Conservation (phyloP, 2,113 vertebrate genomes). For the Salvator merianae region DNA sequence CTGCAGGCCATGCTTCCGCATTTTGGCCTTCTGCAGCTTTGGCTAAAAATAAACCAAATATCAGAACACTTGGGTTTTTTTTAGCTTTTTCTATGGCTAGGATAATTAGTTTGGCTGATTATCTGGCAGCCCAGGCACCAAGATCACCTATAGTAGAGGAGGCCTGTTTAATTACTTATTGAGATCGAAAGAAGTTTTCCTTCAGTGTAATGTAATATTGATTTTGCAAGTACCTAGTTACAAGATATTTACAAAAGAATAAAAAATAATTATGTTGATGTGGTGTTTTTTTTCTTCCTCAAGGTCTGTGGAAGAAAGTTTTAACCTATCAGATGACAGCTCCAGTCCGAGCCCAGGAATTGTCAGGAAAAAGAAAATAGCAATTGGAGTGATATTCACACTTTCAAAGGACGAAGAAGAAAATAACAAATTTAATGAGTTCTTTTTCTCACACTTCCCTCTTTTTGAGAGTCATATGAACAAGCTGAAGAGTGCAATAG, state of each 20-base stretch:
- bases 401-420: slow-evolving; percentile 90
- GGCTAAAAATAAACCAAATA: no score
- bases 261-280: slow-evolving; percentile 29
- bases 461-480: slow-evolving; percentile 99
- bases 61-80: no score
- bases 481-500: slow-evolving; percentile 95
- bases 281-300: slow-evolving; percentile 43
- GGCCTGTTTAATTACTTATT: neutral
- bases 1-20: no score
- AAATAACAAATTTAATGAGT: slow-evolving; percentile 95
- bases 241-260: slow-evolving; percentile 14
- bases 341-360: slow-evolving; percentile 86
- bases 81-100: no score
- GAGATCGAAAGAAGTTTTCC: neutral
- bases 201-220: slow-evolving; percentile 34
- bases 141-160: neutral
- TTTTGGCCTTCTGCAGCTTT: no score
- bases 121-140: neutral
- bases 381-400: slow-evolving; percentile 95
- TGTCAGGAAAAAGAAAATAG: slow-evolving; percentile 96
- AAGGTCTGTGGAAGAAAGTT: slow-evolving; percentile 98
- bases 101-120: no score
- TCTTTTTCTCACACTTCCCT: slow-evolving; percentile 99
- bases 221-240: slow-evolving; percentile 22
- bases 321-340: slow-evolving; percentile 96